These are phyloP conservation scores for Agrotis exclamationis DNA, from an alignment of 2,888 invertebrate species.

Conservation along the genomic window DNA sequence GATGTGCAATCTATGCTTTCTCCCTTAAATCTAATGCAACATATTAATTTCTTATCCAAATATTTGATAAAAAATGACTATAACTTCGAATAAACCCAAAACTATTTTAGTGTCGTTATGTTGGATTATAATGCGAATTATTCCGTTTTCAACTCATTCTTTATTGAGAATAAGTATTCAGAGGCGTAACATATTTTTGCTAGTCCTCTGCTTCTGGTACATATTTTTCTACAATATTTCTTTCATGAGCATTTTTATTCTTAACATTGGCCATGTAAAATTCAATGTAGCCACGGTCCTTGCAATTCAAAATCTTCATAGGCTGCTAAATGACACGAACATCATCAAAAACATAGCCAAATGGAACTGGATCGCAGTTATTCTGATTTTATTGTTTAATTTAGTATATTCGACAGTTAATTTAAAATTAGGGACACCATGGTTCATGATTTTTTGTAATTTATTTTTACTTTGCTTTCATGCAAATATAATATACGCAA, in stretches of 20 bases:
- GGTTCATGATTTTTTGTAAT: neutral
- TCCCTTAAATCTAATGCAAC: constrained; percentile 18
- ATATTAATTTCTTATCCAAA: constrained; percentile 1
- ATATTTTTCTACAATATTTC: constrained; percentile 1
- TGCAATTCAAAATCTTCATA: constrained; percentile 12
- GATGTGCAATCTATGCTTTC: constrained; percentile 20
- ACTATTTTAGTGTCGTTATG: neutral
- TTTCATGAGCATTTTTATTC: neutral
- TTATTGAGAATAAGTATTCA: accelerated
- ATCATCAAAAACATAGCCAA: neutral
- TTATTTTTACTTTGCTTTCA: constrained; percentile 4
- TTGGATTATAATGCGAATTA: constrained; percentile 5
- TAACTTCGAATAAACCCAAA: constrained; percentile 8
- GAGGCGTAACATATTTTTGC: neutral
- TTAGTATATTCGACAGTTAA: neutral
- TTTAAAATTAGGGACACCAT: neutral
- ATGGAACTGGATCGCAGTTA: constrained; percentile 24
- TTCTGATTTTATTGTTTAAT: constrained; percentile 4
- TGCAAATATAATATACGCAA: constrained; percentile 20
- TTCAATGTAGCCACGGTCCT: neutral
- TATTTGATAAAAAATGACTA: constrained; percentile 18
- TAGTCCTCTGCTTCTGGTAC: neutral
- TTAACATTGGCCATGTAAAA: neutral
- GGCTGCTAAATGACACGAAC: neutral
- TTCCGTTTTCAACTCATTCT: neutral